Conservation (phyloP, 2,113 vertebrate species). For the Heterochromis multidens region DNA sequence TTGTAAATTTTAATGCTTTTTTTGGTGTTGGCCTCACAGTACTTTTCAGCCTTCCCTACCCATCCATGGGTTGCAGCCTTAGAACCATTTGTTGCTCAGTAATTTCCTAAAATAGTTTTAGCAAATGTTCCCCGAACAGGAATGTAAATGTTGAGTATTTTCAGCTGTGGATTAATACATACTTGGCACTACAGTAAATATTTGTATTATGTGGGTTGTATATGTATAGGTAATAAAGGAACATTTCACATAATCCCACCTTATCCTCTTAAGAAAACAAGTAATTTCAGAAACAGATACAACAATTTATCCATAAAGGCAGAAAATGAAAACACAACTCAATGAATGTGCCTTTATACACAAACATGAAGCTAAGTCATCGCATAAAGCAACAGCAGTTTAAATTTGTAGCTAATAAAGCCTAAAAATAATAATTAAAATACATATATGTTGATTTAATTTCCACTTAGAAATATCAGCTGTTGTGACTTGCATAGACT, state of each 20-base stretch:
- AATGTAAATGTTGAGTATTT: not conserved
- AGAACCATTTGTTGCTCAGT: not conserved
- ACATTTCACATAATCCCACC: not conserved
- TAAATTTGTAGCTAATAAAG: not conserved
- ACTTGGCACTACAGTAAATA: not conserved
- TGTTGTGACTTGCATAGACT: too few relatives aligned
- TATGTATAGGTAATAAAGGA: not conserved
- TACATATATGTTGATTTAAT: too few relatives aligned
- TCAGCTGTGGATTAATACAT: rapidly evolving
- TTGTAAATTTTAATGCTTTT: not conserved
- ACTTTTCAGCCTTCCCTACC: not conserved
- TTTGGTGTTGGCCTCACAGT: not conserved
- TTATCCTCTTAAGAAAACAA: not conserved
- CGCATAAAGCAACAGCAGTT: not conserved
- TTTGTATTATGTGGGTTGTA: not conserved
- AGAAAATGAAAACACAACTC: not conserved
- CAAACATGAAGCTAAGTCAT: not conserved
- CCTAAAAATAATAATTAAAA: too few relatives aligned
- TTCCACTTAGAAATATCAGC: too few relatives aligned
- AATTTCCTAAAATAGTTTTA: not conserved
- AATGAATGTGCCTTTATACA: too few relatives aligned
- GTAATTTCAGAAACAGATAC: not conserved
- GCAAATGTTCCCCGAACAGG: not conserved
- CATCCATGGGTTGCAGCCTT: not conserved
- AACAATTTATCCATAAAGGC: not conserved